Evolutionary conservation across 2,888 invertebrate species (phyloP).

Genomic region (Eubasilissa splendida): DNA sequence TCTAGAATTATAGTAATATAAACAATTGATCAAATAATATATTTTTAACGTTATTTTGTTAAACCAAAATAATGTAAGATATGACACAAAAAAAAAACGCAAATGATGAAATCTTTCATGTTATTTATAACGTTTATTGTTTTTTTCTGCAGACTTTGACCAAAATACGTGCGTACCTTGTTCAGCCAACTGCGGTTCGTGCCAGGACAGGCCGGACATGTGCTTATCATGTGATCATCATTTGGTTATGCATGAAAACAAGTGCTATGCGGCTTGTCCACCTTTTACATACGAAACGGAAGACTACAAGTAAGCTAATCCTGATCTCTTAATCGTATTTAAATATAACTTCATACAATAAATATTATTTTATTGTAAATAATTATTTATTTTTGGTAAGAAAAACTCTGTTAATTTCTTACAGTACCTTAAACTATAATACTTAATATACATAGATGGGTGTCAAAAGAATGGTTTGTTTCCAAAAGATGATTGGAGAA

Average conservation of each 20-base stretch:
- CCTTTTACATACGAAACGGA: slow-evolving; percentile 87
- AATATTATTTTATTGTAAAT: background rate
- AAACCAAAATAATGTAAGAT: no score
- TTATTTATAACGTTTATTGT: background rate
- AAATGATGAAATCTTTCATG: no score
- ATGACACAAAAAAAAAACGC: no score
- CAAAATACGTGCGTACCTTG: slow-evolving; percentile 88
- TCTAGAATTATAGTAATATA: no score
- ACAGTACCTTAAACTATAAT: no score
- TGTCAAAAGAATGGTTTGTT: no score
- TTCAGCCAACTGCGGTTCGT: slow-evolving; percentile 88
- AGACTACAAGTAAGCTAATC: slow-evolving; percentile 79
- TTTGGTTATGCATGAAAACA: slow-evolving; percentile 85
- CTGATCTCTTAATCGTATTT: background rate
- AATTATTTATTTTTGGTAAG: background rate
- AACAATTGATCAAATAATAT: no score
- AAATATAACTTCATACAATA: background rate
- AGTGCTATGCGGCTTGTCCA: slow-evolving; percentile 89
- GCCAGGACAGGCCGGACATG: slow-evolving; percentile 85
- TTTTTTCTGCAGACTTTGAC: slow-evolving; percentile 72
- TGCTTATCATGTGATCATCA: slow-evolving; percentile 93
- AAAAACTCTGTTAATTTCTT: background rate
- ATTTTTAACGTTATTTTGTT: no score
- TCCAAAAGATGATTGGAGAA: no score
- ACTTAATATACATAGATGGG: no score